A percentile compares a stretch with the other conserved stretches of the same genome.
phyloP scores from a whole-genome alignment of 2,113 vertebrate species.

The Oceanites oceanicus region DNA sequence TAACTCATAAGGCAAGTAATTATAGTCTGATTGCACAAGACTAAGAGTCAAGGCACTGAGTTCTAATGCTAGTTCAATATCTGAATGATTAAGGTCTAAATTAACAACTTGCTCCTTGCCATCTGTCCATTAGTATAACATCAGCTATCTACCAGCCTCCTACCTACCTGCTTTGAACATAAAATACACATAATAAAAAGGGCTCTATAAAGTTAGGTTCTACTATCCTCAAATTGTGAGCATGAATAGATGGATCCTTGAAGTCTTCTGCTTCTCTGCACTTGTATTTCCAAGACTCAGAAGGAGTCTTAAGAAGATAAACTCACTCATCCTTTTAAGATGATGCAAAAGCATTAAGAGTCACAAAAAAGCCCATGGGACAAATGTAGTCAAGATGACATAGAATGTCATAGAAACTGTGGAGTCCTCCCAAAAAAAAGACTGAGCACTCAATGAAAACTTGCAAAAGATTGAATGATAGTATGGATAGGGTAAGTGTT shows the following conservation, averaged over 20 bases:
- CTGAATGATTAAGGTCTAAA: background rate
- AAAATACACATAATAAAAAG: background rate
- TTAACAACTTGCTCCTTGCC: background rate
- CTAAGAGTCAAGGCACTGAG: background rate
- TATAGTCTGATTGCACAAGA: background rate
- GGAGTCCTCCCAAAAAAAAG: background rate
- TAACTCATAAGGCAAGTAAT: background rate
- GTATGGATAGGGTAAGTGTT: accelerated
- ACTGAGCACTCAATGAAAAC: background rate
- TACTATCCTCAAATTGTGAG: background rate
- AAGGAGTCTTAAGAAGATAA: background rate
- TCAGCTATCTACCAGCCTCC: background rate
- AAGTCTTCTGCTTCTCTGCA: background rate
- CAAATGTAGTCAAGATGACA: background rate
- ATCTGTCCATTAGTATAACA: background rate
- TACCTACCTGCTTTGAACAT: background rate
- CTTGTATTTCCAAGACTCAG: background rate
- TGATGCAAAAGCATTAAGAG: background rate
- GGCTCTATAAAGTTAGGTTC: background rate
- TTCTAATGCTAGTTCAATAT: background rate
- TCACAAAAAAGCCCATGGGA: background rate
- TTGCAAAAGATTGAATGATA: background rate
- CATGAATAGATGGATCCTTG: background rate
- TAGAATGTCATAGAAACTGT: background rate
- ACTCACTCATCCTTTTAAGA: background rate